Evolutionary conservation across 2,113 vertebrate species (phyloP), one percentile per base, ranked within the genome.

Genomic region (Dasyprocta punctata): DNA sequence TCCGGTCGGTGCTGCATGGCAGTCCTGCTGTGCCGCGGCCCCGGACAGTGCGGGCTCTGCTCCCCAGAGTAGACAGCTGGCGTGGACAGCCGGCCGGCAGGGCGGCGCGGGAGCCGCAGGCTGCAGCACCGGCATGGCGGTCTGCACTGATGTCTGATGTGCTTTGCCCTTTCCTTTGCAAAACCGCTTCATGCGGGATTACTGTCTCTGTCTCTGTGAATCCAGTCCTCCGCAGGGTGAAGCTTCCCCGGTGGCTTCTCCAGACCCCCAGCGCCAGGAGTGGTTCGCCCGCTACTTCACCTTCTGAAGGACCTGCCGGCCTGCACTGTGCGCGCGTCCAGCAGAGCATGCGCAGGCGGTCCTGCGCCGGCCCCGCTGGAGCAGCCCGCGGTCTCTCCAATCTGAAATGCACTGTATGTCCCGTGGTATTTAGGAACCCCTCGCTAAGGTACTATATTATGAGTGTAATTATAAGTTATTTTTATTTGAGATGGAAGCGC

Each of bases 251-350:
- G 99, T 99, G 97, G 99, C 99, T 98, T 99, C 99, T 95, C 98
- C 99, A 75, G 99, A 99, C 87, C 98, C 99, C 60, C 99, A 99
- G 86, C 99, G 99, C 98, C 99, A 99, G 98, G 99, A 99, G 98
- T 99, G 99, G 99, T 99, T 99, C 97, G 99, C 99, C 98, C 99
- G 99, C 73, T 99, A 99, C 99, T 99, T 99, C 99, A 99, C 99
- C 13, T 99, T 99, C 99, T 99, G 99, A 98, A 98, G 97, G 98
- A 98, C 95, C 1, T 91, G 93, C 97, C 93, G 98, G 98, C 98
- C 98, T 97, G 98, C 95, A 96, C 98, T 98, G 41, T 63, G 97
- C 98, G 98, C 98, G 98, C 98, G 97, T 98, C 96, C 97, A 98
- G 98, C 54, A 99, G 98, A 99, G 99, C 99, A 99, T 99, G 99